These are phyloP conservation scores for Zophobas atratus DNA, from an alignment of 1,140 invertebrate species.

Conservation along the genomic window DNA sequence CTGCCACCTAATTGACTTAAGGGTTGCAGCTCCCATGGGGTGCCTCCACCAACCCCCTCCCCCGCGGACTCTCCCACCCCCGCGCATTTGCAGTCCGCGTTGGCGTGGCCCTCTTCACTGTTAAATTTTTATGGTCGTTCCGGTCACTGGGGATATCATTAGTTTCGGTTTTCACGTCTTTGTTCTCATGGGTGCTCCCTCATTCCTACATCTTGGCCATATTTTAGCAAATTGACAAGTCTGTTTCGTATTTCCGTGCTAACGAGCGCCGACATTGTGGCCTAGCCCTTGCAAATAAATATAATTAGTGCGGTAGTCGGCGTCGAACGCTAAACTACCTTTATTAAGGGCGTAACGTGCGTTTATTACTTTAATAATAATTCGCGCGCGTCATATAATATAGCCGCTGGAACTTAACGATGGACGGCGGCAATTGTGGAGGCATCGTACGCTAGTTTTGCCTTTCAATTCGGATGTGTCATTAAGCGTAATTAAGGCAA, in stretches of 20 bases:
- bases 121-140: conserved; percentile 22
- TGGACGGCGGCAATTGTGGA: not conserved
- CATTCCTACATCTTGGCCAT: conserved; percentile 10
- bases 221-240: conserved; percentile 19
- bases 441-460: not conserved
- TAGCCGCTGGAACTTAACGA: conserved; percentile 8
- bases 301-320: conserved; percentile 6
- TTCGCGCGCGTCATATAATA: not conserved
- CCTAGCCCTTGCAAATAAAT: conserved; percentile 6
- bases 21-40: too few relatives aligned
- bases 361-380: not conserved
- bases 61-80: too few relatives aligned
- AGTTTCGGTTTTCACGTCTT: conserved; percentile 25
- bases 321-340: conserved; percentile 1
- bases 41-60: too few relatives aligned
- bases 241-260: conserved; percentile 16
- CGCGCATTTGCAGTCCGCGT: not conserved
- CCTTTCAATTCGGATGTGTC: conserved; percentile 12
- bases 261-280: conserved; percentile 21
- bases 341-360: conserved; percentile 1
- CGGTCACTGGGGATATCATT: conserved; percentile 27
- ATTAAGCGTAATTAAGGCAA: conserved; percentile 13
- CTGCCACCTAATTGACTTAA: too few relatives aligned
- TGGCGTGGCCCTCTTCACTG: not conserved
- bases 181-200: conserved; percentile 12